These are phyloP conservation scores for Dryobates pubescens DNA, from an alignment of 2,797 vertebrate genomes.

Conservation along the genomic window DNA sequence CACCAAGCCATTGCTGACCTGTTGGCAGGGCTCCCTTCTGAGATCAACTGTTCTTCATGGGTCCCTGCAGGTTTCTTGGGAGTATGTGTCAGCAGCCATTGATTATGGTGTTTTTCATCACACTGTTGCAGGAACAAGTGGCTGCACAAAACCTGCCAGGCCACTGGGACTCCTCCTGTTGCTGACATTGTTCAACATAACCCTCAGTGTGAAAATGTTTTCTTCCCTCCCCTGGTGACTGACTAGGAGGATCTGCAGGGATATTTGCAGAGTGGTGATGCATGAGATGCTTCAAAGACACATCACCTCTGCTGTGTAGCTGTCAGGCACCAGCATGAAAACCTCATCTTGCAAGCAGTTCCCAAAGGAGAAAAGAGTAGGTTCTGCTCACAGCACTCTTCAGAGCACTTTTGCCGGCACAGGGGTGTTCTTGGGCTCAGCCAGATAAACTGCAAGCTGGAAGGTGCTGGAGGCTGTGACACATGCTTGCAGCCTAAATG, in stretches of 20 bases:
- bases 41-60: neutral
- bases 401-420: neutral
- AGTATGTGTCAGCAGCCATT: neutral
- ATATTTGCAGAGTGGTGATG: neutral
- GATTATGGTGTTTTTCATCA: neutral
- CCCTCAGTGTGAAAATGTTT: accelerated
- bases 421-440: accelerated
- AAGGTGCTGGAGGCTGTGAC: neutral
- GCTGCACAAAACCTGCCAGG: neutral
- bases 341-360: neutral
- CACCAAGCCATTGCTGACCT: neutral
- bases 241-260: neutral
- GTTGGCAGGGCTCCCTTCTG: neutral
- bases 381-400: neutral
- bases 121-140: neutral
- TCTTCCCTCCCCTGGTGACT: neutral
- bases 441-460: neutral
- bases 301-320: neutral
- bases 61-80: neutral
- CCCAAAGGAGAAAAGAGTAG: neutral
- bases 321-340: neutral
- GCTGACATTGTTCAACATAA: neutral
- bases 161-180: neutral
- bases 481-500: neutral
- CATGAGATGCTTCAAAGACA: neutral